These are phyloP conservation scores for Drosophila santomea DNA, from an alignment of 1,140 invertebrate species.

Conservation along the genomic window DNA sequence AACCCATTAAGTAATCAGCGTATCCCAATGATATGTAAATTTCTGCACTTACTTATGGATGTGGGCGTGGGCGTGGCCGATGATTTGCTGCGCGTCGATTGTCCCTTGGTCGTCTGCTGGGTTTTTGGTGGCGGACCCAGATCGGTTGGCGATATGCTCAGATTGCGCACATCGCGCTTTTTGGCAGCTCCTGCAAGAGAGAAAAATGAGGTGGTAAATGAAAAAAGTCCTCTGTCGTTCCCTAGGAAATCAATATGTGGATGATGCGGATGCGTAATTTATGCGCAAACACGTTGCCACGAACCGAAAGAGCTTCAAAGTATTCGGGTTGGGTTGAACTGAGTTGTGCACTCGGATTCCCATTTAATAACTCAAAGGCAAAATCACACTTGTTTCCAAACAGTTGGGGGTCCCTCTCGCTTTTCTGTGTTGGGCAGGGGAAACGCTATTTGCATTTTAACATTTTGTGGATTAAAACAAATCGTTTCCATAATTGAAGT, in stretches of 20 bases:
- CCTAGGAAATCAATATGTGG: slow-evolving; percentile 25
- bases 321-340: slow-evolving; percentile 18
- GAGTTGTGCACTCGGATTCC: slow-evolving; percentile 17
- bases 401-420: slow-evolving; percentile 13
- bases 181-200: slow-evolving; percentile 82
- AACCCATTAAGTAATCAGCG: slow-evolving; percentile 24
- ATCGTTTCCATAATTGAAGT: slow-evolving; percentile 77
- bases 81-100: slow-evolving; percentile 73
- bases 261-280: slow-evolving; percentile 55
- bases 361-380: slow-evolving; percentile 56
- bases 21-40: not conserved
- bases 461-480: slow-evolving; percentile 73
- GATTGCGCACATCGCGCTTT: slow-evolving; percentile 84
- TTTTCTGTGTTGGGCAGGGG: no score
- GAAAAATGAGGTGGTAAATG: slow-evolving; percentile 6
- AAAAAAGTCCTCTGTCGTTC: slow-evolving; percentile 18
- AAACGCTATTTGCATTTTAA: slow-evolving; percentile 54
- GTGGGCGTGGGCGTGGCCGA: slow-evolving; percentile 56
- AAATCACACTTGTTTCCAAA: slow-evolving; percentile 32
- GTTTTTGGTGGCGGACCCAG: slow-evolving; percentile 84
- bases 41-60: slow-evolving; percentile 73
- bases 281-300: slow-evolving; percentile 70
- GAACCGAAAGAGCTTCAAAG: slow-evolving; percentile 16
- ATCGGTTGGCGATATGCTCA: slow-evolving; percentile 84
- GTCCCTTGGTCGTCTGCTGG: slow-evolving; percentile 80